Evolutionary conservation across 2,888 invertebrate genomes (phyloP).

Genomic region (Dendrolimus pini): DNA sequence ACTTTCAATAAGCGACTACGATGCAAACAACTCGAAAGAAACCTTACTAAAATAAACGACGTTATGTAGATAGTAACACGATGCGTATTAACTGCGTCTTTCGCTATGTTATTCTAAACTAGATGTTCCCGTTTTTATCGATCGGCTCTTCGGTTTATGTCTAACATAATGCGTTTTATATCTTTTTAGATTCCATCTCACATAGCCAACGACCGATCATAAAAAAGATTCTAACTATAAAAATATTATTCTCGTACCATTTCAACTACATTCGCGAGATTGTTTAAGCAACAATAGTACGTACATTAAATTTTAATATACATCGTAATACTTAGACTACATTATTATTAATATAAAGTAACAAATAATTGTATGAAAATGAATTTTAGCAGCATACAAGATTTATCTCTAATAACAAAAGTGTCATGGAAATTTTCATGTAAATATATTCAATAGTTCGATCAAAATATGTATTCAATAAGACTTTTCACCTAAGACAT

Average conservation of each 20-base stretch:
- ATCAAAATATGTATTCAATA: neutral
- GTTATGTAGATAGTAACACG: neutral
- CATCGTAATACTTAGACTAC: no score
- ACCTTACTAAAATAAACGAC: slow-evolving; percentile 16
- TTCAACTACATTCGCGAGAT: no score
- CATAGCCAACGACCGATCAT: neutral
- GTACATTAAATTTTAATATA: no score
- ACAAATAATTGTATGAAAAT: no score
- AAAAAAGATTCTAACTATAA: neutral
- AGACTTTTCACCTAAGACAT: neutral
- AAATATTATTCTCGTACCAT: neutral
- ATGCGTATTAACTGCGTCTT: neutral
- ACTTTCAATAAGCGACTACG: slow-evolving; percentile 31
- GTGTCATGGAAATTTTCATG: no score
- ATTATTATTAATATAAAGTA: no score
- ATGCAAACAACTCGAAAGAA: slow-evolving; percentile 34
- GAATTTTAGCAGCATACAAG: no score
- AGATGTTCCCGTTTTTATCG: neutral
- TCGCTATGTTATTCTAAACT: neutral
- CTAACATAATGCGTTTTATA: neutral
- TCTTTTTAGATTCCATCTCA: neutral
- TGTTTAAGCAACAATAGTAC: no score
- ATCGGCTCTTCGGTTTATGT: neutral
- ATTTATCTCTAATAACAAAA: no score
- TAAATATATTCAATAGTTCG: no score